Evolutionary conservation across 2,888 invertebrate species (phyloP).

Genomic region (Cheilosia grossa): DNA sequence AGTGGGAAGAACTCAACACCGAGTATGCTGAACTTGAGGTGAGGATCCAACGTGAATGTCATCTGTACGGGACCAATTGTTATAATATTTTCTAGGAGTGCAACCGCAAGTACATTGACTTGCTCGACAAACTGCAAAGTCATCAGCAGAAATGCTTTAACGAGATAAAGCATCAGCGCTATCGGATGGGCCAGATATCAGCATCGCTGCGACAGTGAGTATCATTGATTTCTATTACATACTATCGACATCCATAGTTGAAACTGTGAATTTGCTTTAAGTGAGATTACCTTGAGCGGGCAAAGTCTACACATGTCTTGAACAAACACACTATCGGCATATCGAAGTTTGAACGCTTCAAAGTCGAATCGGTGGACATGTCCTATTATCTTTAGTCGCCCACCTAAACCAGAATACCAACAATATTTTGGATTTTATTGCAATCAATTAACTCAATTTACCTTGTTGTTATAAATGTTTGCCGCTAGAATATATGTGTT

Average conservation of each 20-base stretch:
- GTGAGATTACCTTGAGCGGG: constrained; percentile 21
- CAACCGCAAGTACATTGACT: constrained; percentile 92
- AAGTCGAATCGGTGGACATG: constrained; percentile 28
- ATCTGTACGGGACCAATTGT: constrained; percentile 3
- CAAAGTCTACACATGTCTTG: constrained; percentile 16
- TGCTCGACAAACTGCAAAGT: constrained; percentile 92
- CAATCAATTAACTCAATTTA: constrained; percentile 48
- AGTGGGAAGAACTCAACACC: constrained; percentile 90
- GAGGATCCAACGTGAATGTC: constrained; percentile 76
- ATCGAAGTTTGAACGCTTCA: constrained; percentile 31
- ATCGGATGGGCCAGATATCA: constrained; percentile 92
- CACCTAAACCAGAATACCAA: constrained; percentile 5
- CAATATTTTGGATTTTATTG: constrained; percentile 30
- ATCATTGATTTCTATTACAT: background rate
- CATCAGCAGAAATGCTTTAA: constrained; percentile 94
- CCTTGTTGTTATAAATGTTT: constrained; percentile 35
- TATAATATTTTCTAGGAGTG: constrained; percentile 77
- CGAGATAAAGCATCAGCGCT: constrained; percentile 95
- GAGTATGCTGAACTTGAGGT: constrained; percentile 94
- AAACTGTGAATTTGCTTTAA: background rate
- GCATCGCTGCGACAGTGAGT: constrained; percentile 92
- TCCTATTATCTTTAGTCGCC: constrained; percentile 12
- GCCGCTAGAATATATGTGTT: background rate
- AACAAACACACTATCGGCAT: constrained; percentile 9
- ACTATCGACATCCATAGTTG: background rate